Evolutionary conservation across 64 coral and sea anemone species (phyloP).

Genomic region (Actinia tenebrosa): DNA sequence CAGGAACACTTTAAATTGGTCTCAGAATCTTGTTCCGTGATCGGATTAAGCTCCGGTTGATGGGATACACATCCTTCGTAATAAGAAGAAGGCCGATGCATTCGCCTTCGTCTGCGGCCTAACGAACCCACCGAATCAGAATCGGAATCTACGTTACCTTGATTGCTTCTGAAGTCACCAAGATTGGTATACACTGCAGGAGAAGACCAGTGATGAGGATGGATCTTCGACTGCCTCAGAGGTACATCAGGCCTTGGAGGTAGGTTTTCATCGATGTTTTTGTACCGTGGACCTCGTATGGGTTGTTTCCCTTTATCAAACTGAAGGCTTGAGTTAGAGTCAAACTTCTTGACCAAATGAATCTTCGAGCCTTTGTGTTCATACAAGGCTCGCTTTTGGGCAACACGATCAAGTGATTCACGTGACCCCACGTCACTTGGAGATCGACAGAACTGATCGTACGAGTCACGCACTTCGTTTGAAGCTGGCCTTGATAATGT

Average conservation of each 20-base stretch:
- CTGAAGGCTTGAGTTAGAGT: conserved; percentile 69
- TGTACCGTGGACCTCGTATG: conserved; percentile 43
- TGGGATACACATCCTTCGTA: conserved; percentile 32
- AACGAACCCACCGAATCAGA: conserved; percentile 61
- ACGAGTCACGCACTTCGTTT: conserved; percentile 85
- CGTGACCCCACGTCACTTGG: conserved; percentile 65
- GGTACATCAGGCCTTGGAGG: conserved; percentile 13
- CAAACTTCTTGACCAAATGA: conserved; percentile 54
- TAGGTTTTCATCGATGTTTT: conserved; percentile 52
- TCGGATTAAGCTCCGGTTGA: conserved; percentile 34
- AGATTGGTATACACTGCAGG: conserved; percentile 52
- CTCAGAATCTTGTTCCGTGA: conserved; percentile 52
- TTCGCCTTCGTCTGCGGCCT: conserved; percentile 47
- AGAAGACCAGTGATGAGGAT: conserved; percentile 80
- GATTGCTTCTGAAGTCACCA: conserved; percentile 49
- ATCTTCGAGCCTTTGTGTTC: conserved; percentile 74
- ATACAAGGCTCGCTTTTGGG: conserved; percentile 48
- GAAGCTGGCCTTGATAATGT: conserved; percentile 55
- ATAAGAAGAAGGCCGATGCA: conserved; percentile 61
- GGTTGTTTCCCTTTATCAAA: conserved; percentile 22
- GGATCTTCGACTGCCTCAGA: conserved; percentile 42
- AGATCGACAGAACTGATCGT: conserved; percentile 75
- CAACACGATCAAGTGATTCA: conserved; percentile 53
- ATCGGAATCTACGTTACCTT: conserved; percentile 48
- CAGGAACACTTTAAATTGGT: conserved; percentile 64